A percentile compares a stretch with the other conserved stretches of the same genome.
phyloP scores from a whole-genome alignment of 2,888 invertebrate genomes.

The Athrips mouffetella region DNA sequence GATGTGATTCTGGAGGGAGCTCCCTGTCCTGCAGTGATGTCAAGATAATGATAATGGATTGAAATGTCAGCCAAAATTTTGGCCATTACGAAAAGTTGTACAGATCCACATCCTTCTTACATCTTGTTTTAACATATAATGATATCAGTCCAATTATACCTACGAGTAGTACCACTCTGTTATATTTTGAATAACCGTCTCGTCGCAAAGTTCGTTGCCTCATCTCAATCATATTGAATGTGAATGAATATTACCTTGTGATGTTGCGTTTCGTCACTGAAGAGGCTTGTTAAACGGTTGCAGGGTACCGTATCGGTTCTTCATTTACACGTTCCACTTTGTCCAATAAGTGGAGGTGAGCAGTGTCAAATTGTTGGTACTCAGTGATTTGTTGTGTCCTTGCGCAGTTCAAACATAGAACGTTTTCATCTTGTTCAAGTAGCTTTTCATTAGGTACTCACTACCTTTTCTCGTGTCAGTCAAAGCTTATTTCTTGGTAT shows the following conservation, averaged over 20 bases:
- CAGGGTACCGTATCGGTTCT: slow-evolving; percentile 63
- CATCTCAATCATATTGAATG: slow-evolving; percentile 38
- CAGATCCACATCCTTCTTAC: too few relatives aligned
- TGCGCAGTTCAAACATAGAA: slow-evolving; percentile 35
- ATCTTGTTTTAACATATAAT: too few relatives aligned
- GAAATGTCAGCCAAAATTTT: too few relatives aligned
- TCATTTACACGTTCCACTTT: slow-evolving; percentile 73
- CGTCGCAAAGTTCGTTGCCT: slow-evolving; percentile 25
- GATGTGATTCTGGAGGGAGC: too few relatives aligned
- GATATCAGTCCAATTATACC: too few relatives aligned
- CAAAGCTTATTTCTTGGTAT: not conserved
- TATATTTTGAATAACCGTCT: too few relatives aligned
- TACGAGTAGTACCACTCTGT: too few relatives aligned
- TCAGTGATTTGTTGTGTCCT: slow-evolving; percentile 56
- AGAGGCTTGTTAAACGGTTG: slow-evolving; percentile 57
- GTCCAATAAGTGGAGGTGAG: slow-evolving; percentile 69
- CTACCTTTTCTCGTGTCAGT: not conserved
- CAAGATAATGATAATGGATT: too few relatives aligned
- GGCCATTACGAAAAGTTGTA: too few relatives aligned
- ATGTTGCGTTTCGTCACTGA: slow-evolving; percentile 55
- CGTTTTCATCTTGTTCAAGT: slow-evolving; percentile 22
- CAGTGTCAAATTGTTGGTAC: slow-evolving; percentile 59
- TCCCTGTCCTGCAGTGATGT: too few relatives aligned
- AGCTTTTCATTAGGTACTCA: slow-evolving; percentile 3
- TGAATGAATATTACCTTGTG: slow-evolving; percentile 65